phyloP scores from a whole-genome alignment of 2,113 vertebrate genomes.

The Taurulus bubalis region DNA sequence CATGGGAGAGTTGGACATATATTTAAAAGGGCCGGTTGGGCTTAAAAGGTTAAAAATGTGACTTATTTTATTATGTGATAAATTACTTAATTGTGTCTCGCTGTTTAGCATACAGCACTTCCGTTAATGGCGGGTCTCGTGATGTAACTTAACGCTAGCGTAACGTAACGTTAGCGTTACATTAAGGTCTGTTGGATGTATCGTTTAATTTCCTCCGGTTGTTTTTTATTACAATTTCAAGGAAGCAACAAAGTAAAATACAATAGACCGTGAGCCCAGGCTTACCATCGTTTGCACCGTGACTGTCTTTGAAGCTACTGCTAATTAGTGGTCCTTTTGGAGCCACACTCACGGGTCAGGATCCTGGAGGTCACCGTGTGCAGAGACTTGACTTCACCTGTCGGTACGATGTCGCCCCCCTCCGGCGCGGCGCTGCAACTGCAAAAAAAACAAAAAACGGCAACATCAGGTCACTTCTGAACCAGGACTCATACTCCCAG shows the following conservation, averaged over 20 bases:
- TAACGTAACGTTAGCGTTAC: not conserved
- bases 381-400: not conserved
- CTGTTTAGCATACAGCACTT: not conserved
- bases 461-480: conserved; percentile 22
- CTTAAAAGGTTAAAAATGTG: too few relatives aligned
- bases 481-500: conserved; percentile 77
- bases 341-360: not conserved
- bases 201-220: not conserved
- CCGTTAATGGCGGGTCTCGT: not conserved
- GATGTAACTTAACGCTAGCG: too few relatives aligned
- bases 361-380: too few relatives aligned
- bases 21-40: too few relatives aligned
- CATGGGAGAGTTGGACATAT: not conserved
- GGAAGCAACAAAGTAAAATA: not conserved
- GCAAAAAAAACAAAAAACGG: conserved; percentile 33
- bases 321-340: not conserved
- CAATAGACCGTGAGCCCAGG: too few relatives aligned
- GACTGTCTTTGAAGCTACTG: not conserved
- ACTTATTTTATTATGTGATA: not conserved
- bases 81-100: not conserved
- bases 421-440: conserved; percentile 14
- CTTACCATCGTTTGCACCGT: not conserved
- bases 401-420: conserved; percentile 43
- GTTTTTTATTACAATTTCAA: not conserved
- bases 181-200: not conserved